phyloP scores from a whole-genome alignment of 1,140 invertebrate genomes.

The Tribolium castaneum region DNA sequence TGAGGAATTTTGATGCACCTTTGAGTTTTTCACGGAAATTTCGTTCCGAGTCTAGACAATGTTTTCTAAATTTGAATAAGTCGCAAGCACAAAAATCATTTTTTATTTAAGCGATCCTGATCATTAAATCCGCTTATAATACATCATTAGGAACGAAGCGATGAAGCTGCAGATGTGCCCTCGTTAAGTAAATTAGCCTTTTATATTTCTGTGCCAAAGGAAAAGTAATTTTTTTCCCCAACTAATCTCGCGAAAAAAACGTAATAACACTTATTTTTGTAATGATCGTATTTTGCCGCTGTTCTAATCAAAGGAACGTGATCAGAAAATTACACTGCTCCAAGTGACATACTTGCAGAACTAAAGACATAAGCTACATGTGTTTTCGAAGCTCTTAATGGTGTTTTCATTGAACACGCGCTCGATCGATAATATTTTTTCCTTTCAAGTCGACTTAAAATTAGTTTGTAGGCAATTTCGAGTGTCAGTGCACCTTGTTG shows the following conservation, averaged over 20 bases:
- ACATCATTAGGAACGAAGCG: too few relatives aligned
- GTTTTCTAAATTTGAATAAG: too few relatives aligned
- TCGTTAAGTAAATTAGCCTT: too few relatives aligned
- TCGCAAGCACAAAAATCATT: too few relatives aligned
- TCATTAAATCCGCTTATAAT: too few relatives aligned
- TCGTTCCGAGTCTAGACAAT: too few relatives aligned
- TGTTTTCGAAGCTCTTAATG: conserved; percentile 2
- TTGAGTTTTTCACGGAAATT: too few relatives aligned
- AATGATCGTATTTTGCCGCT: neutral
- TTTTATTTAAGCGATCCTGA: too few relatives aligned
- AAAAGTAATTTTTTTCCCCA: too few relatives aligned
- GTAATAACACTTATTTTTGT: neutral
- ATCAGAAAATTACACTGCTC: neutral
- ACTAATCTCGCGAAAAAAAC: too few relatives aligned
- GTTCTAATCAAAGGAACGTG: conserved; percentile 11
- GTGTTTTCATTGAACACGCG: conserved; percentile 26
- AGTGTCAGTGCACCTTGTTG: neutral
- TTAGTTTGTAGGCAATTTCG: neutral
- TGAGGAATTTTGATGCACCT: neutral
- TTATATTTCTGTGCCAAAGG: too few relatives aligned
- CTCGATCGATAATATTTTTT: neutral
- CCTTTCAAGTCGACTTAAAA: neutral
- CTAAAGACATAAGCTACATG: conserved; percentile 7
- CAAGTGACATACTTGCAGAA: conserved; percentile 26
- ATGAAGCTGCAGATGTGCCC: too few relatives aligned